Evolutionary conservation across 2,797 vertebrate species (phyloP).

Genomic region (Eospalax fontanierii): DNA sequence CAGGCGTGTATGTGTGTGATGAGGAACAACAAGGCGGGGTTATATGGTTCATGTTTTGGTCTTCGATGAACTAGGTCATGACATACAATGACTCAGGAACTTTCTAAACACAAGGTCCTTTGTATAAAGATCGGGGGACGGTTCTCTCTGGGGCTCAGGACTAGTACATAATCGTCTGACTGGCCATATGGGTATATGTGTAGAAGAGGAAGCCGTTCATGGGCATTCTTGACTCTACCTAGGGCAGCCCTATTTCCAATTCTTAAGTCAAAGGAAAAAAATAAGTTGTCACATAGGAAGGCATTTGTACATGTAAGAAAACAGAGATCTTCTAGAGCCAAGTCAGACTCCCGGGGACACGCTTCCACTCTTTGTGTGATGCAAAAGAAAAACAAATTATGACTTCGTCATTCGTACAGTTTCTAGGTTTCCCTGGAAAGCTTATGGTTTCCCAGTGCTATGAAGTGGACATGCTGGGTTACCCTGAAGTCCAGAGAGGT

Average conservation of each 20-base stretch:
- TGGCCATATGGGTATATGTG: background rate
- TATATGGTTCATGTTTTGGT: background rate
- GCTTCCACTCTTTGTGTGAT: background rate
- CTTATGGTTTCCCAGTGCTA: background rate
- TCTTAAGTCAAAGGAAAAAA: conserved; percentile 45
- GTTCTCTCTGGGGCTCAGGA: conserved; percentile 32
- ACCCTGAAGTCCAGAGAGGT: background rate
- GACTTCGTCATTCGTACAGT: background rate
- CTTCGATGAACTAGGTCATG: background rate
- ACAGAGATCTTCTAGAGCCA: conserved; percentile 36
- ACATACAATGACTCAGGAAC: background rate
- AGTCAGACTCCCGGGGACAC: background rate
- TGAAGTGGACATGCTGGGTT: background rate
- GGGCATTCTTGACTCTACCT: conserved; percentile 61
- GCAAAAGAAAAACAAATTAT: background rate
- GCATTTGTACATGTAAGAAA: conserved; percentile 17
- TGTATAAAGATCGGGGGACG: conserved; percentile 13
- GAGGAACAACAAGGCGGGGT: background rate
- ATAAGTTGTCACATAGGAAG: background rate
- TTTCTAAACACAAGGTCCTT: background rate
- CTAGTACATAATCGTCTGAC: background rate
- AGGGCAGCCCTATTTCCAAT: conserved; percentile 58
- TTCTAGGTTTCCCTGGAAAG: background rate
- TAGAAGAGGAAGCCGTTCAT: conserved; percentile 51
- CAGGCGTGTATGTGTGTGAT: background rate